Percentiles rank a stretch among this genome's conserved stretches.
phyloP scores from a whole-genome alignment of 2,888 invertebrate genomes.

The Linnaemya vulpina region DNA sequence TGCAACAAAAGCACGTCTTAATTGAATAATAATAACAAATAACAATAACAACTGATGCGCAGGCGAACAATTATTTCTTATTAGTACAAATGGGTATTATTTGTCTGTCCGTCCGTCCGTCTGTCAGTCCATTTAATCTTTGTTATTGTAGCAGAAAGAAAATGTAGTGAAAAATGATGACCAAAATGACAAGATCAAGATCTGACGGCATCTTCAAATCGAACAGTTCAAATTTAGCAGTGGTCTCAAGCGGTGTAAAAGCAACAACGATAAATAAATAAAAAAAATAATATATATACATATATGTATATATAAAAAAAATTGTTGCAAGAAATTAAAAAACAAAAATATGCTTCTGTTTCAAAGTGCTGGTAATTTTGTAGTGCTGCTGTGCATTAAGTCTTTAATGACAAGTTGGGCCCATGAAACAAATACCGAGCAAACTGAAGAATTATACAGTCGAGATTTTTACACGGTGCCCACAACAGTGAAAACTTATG shows the following conservation, averaged over 20 bases:
- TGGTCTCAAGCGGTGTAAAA: constrained; percentile 57
- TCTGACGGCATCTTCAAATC: constrained; percentile 65
- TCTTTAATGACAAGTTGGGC: not conserved
- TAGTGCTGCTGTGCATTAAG: constrained; percentile 1
- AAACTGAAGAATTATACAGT: constrained; percentile 53
- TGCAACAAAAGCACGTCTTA: constrained; percentile 79
- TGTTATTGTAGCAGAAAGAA: constrained; percentile 58
- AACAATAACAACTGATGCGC: constrained; percentile 78
- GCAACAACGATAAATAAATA: constrained; percentile 13
- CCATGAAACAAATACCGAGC: constrained; percentile 23
- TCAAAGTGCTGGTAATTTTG: not conserved
- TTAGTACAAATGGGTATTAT: constrained; percentile 67
- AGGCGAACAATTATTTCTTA: constrained; percentile 72
- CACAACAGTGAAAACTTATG: constrained; percentile 89
- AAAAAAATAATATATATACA: too few relatives aligned
- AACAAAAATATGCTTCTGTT: not conserved
- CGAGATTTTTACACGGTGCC: constrained; percentile 87
- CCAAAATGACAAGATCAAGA: constrained; percentile 75
- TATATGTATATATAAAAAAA: too few relatives aligned
- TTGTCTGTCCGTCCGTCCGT: constrained; percentile 21
- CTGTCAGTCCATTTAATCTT: constrained; percentile 31
- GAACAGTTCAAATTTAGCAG: constrained; percentile 70
- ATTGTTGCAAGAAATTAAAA: not conserved
- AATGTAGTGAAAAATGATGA: constrained; percentile 58
- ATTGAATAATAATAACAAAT: constrained; percentile 73